Conservation (phyloP, 2,888 invertebrate species). For the Morinoia aosen region DNA sequence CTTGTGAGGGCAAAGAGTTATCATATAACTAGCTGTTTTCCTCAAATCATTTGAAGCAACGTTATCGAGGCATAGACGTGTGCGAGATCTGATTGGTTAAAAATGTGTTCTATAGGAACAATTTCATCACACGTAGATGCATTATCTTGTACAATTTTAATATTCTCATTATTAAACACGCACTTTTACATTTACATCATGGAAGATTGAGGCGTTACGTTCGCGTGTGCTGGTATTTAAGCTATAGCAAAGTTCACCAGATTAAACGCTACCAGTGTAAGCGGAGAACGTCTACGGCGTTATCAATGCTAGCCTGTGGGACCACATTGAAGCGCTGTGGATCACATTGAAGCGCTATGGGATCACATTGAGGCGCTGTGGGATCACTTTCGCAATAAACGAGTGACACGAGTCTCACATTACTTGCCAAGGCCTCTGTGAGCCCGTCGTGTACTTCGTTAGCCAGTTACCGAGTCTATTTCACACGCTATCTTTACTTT, state of each 20-base stretch:
- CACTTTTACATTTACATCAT: neutral
- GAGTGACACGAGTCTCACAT: too few species aligned
- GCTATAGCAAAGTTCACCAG: neutral
- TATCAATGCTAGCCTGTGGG: neutral
- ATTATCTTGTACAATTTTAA: neutral
- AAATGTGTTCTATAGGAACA: neutral
- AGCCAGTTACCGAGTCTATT: neutral
- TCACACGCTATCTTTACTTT: neutral
- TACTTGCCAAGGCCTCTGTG: neutral
- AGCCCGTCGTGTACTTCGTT: neutral
- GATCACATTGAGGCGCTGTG: too few species aligned
- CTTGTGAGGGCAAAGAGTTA: too few species aligned
- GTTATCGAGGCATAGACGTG: neutral
- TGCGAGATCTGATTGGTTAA: neutral
- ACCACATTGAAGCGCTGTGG: too few species aligned
- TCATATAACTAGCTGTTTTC: neutral
- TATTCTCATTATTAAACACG: neutral
- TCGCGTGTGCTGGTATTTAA: neutral
- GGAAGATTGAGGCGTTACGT: neutral
- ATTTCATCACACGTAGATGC: neutral
- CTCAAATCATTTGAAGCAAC: neutral
- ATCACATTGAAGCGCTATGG: too few species aligned
- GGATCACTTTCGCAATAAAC: too few species aligned
- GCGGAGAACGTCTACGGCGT: neutral
- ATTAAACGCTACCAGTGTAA: neutral